Evolutionary conservation across 1,140 invertebrate species (phyloP), one percentile per base, ranked within the genome.

Genomic region (Nasonia longicornis): DNA sequence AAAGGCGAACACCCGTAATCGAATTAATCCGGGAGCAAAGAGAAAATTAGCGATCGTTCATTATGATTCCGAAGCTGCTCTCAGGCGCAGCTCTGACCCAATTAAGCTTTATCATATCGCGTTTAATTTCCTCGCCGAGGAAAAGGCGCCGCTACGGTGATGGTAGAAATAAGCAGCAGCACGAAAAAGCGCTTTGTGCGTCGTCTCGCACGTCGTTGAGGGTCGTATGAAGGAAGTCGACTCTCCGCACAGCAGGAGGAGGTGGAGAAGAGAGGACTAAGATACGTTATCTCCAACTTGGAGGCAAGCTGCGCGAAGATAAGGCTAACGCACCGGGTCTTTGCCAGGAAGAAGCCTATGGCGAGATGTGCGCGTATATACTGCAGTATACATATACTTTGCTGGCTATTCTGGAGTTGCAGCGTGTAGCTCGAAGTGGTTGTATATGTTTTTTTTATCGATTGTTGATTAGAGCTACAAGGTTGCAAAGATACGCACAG

Each of bases 221-320:
- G 3, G 69, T 26, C 7, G n/a, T 48, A 31, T 3, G 74, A 66
- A 80, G 79, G 71, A 80, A 75, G 63, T 80, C 35, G 26, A 67
- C 16, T 75, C 35, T 80, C 10, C 48, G n/a, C 16, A 35, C 14
- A 20, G 69, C 26, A 16, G 22, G 29, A 16, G 31, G 29, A 70
- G n/a, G 64, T 26, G 11, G 6, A 10, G 66, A 14, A 26, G 26
- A 12, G 52, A 6, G 11, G 38, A 45, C 42, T 66, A 16, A 83
- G 82, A 82, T 82, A 82, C 69, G 69, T 69, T 82, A 82, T 78
- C 81, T 63, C 29, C 2, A 45, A 26, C 71, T 73, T 66, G 76
- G n/a, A 79, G 52, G 16, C 58, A 82, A 82, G 45, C 64, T 77
- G 52, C 26, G 52, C 52, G 52, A 58, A 66, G 80, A 82, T 82